Base-by-base conservation (phyloP, 2,113 vertebrate genomes). In the Mastomys natalensis region DNA sequence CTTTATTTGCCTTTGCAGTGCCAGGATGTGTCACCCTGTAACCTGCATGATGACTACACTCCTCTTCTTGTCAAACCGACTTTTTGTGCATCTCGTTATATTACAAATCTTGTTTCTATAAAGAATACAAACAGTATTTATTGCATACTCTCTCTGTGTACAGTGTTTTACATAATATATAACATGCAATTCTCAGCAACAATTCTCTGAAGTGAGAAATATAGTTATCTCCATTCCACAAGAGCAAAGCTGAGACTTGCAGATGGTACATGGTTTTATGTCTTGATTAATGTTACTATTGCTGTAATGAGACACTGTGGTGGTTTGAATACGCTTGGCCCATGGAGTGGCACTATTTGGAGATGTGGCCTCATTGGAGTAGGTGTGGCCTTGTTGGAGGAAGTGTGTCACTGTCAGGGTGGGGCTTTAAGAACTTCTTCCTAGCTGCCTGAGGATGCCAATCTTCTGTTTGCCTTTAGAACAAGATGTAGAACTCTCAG, bases 211-310 rank as follows among this genome's bases (percentile, higher is more conserved):
- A 48, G 34, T 34, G 2, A 51, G 48, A 40, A 26, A 17, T 55
- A 55, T n/a, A 87, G 73, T 80, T 53, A 87, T 48, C 16, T 88
- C 60, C 40, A 53, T 19, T 91, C 82, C 53, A 80, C 45, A 85
- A 88, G 85, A 72, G 58, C 15, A 93, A 92, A 92, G 66, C 37
- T 53, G 60, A 95, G 62, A 45, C 34, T 86, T 60, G 68, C 51
- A 82, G 51, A 70, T 9, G 3, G 43, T 45, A 11, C 95, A 15
- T 15, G 26, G 24, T 11, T 62, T 62, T 84, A n/a, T 60, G 7
- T 85, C 15, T 84, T 62, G 58, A 43, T 43, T 58, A n/a, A 81
- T 21, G 37, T 40, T n/a, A 62, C 81, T 26, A 10, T 29, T 62
- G 55, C n/a, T 10, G 8, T 62, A 58, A 40, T 43, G 7, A 45